A percentile compares a stretch with the other conserved stretches of the same genome.
Conservation (phyloP, 2,113 vertebrate genomes). For the Chaetodon trifascialis region DNA sequence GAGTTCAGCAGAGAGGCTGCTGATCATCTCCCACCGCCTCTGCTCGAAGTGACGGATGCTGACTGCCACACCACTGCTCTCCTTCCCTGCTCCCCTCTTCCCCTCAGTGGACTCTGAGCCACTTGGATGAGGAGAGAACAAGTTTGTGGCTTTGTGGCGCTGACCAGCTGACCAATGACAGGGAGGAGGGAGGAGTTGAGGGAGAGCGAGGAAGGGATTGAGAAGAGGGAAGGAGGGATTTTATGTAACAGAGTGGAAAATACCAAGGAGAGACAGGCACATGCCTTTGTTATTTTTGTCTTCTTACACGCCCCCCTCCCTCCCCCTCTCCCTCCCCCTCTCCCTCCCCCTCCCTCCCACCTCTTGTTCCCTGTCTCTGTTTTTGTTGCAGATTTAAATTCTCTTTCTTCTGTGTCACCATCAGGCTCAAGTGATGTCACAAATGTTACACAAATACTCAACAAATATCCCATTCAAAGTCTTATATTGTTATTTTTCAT, state of each 20-base stretch:
- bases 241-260: conserved; percentile 74
- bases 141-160: conserved; percentile 74
- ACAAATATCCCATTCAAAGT: background rate
- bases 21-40: conserved; percentile 66
- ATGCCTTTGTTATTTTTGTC: conserved; percentile 74
- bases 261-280: conserved; percentile 67
- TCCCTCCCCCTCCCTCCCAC: background rate
- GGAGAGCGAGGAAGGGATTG: conserved; percentile 42
- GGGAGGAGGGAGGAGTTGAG: conserved; percentile 71
- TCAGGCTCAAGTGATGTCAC: conserved; percentile 19
- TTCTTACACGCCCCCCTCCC: conserved; percentile 1
- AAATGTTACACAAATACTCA: background rate
- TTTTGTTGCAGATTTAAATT: conserved; percentile 16
- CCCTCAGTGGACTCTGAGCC: conserved; percentile 46
- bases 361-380: conserved; percentile 15
- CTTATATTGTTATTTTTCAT: background rate
- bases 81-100: background rate
- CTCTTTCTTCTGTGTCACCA: background rate
- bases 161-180: conserved; percentile 72
- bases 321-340: background rate
- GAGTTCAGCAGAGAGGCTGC: conserved; percentile 48
- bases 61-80: conserved; percentile 11
- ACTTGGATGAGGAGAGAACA: conserved; percentile 61
- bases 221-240: conserved; percentile 65
- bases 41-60: conserved; percentile 32